Evolutionary conservation across 2,888 invertebrate genomes (phyloP), one percentile per base, ranked within the genome.

Genomic region (Homarus gammarus): DNA sequence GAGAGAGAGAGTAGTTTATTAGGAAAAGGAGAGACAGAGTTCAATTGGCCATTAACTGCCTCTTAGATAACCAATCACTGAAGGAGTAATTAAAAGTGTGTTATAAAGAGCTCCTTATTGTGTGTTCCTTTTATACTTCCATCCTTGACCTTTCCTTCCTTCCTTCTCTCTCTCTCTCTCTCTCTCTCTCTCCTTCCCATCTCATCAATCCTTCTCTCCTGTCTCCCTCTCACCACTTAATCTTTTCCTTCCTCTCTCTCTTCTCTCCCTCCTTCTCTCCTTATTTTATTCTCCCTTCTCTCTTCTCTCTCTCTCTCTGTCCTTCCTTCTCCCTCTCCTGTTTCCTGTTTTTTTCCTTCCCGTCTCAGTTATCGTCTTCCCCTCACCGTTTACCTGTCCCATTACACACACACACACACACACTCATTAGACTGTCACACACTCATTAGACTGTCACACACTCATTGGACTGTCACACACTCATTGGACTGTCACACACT

Each of bases 221-320:
- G 6, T 18, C 27, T 31, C 22, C 38, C 22, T 31, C 27, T 31
- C 22, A 5, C 22, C 38, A 8, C 38, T 73, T 31, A 8, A 8
- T 36, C 73, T 73, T 72, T 38, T 31, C 27, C 73, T 73, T 31
- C 27, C 73, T 38, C 73, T 73, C 72, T 27, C 31, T 38, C 38
- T 38, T 8, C 8, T 8, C 27, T 31, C 22, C 38, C 22, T 31
- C 27, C 73, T 38, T 31, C 22, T 18, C 8, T 8, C 8, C 73
- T 73, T 18, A 12, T 31, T 38, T 18, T 38, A 5, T 38, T 18
- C 22, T 38, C 38, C 38, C 22, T 38, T 38, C 38, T 38, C 38
- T 27, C 31, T 27, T 27, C 31, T 18, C 38, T 38, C 73, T 73
- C 73, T 31, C 73, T 73, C 73, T 31, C 73, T 27, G 6, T 73